Percentiles rank a stretch among this genome's conserved stretches.
phyloP scores from a whole-genome alignment of 1,140 invertebrate species.

The Trypoxylus dichotomus region DNA sequence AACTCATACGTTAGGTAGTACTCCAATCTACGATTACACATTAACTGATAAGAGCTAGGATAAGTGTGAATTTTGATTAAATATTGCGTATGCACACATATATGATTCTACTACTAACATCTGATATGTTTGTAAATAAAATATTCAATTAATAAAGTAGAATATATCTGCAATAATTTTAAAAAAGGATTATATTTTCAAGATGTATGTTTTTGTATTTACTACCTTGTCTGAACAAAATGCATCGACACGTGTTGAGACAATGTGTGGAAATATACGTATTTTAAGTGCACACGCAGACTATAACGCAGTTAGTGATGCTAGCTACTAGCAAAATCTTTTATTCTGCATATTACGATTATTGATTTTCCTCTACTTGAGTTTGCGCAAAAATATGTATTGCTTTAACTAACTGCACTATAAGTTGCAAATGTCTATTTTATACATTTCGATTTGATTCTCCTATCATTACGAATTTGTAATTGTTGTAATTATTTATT shows the following conservation, averaged over 20 bases:
- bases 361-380: neutral
- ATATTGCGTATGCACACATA: neutral
- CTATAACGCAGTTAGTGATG: neutral
- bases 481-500: no score
- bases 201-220: no score
- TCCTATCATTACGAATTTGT: no score
- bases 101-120: neutral
- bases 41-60: neutral
- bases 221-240: no score
- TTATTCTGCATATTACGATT: neutral
- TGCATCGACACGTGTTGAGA: no score
- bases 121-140: neutral
- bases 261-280: neutral
- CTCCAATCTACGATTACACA: neutral
- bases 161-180: no score
- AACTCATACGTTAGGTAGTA: neutral
- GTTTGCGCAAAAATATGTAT: constrained; percentile 7
- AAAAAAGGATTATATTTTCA: no score
- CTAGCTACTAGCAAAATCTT: neutral
- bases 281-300: neutral
- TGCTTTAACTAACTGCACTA: neutral
- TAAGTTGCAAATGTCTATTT: no score
- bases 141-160: no score
- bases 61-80: neutral
- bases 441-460: no score